Evolutionary conservation across 1,140 invertebrate genomes (phyloP), one percentile per base, ranked within the genome.

Genomic region (Megalopta genalis): DNA sequence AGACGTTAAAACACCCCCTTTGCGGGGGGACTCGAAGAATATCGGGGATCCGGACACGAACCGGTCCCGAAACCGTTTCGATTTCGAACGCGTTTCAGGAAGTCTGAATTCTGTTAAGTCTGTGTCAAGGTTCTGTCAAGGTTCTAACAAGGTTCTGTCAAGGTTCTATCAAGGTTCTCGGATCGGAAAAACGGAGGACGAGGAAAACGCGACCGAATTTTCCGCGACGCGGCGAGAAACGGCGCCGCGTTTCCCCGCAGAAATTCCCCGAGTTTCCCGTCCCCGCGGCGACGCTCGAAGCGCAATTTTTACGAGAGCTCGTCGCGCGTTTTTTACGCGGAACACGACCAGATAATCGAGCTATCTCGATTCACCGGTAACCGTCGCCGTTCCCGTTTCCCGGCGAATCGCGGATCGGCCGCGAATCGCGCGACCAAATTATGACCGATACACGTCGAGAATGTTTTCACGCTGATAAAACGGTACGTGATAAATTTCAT

Each of bases 391-490:
- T 62, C 57, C 57, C 9, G n/a, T 63, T 57, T 78, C 23, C 21
- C 37, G 16, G 14, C 42, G 54, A 39, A 54, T 77, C 67, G 59
- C 12, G 46, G 25, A 68, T 54, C 42, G 49, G 52, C 54, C 39
- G 37, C 39, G 64, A 46, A 12, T 68, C 69, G 67, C 49, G 54
- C 79, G 60, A 65, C 70, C 54, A 74, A 85, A 77, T 81, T 74
- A 80, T 72, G 67, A 62, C 60, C 71, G 66, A 60, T 81, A 60
- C 77, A 63, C 59, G 54, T 10, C 62, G 60, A 6, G 72, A 82
- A 85, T 74, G 65, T 66, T 73, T 80, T 46, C 57, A 69, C 68
- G 66, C 67, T 68, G 80, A 85, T 82, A 81, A 85, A 81, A 49
- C 27, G 39, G n/a, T 73, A 79, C 72, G 54, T 66, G 57, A 46